phyloP scores from a whole-genome alignment of 37 sponge, comb jelly and placozoan species.

The Geodia barretti region DNA sequence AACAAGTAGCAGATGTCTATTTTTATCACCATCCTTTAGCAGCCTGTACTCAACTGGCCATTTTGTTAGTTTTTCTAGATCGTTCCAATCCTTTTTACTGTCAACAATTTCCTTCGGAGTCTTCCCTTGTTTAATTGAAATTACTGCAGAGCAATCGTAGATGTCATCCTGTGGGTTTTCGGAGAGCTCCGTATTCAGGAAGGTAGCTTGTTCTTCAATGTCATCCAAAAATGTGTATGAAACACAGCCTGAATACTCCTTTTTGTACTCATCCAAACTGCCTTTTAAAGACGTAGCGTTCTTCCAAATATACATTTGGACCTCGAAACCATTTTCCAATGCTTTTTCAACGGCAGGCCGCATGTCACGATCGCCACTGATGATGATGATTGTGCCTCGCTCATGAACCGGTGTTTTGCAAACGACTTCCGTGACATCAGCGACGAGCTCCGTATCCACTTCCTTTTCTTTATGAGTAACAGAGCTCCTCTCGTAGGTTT shows the following conservation, averaged over 20 bases:
- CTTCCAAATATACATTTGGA: conserved; percentile 45
- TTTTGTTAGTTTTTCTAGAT: conserved; percentile 14
- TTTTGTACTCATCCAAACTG: no score
- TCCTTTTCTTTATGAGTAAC: conserved; percentile 37
- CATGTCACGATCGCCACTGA: conserved; percentile 37
- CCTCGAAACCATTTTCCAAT: conserved; percentile 13
- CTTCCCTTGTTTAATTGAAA: neutral
- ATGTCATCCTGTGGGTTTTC: neutral
- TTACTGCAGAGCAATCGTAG: neutral
- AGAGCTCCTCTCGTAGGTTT: conserved; percentile 1
- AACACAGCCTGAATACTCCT: no score
- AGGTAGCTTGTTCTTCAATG: no score
- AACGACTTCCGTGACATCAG: conserved; percentile 16
- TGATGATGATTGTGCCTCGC: conserved; percentile 20
- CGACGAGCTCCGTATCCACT: conserved; percentile 29
- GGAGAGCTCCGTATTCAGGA: neutral
- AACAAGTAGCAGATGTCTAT: no score
- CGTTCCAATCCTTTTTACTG: neutral
- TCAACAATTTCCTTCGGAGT: neutral
- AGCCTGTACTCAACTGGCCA: conserved; percentile 27
- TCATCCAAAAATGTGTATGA: no score
- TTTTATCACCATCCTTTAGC: no score
- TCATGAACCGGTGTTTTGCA: conserved; percentile 19
- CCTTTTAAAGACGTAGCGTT: conserved; percentile 40
- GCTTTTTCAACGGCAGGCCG: conserved; percentile 27